Conservation (phyloP, 1,140 invertebrate genomes). For the Drosophila nigromelanica region DNA sequence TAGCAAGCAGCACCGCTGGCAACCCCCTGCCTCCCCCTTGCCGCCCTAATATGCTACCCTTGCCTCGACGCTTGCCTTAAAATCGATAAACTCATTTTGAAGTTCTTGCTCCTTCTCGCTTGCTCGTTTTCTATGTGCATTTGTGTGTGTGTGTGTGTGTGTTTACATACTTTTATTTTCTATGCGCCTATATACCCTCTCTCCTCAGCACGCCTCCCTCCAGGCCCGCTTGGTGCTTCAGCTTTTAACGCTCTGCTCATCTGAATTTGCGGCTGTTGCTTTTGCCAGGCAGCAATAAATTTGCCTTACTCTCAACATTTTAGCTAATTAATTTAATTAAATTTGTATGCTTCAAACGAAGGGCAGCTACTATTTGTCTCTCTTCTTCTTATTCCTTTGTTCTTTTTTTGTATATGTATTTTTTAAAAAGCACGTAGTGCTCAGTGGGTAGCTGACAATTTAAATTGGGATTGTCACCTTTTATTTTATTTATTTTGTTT, state of each 20-base stretch:
- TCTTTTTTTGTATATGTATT: neutral
- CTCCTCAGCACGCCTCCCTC: no score
- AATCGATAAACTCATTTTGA: slow-evolving; percentile 83
- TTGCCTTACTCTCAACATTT: slow-evolving; percentile 50
- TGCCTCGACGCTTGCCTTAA: slow-evolving; percentile 66
- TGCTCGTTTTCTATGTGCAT: neutral
- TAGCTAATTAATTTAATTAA: slow-evolving; percentile 71
- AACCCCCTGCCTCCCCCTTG: neutral
- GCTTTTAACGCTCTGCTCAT: slow-evolving; percentile 50
- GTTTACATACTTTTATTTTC: slow-evolving; percentile 75
- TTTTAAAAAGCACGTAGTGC: slow-evolving; percentile 6
- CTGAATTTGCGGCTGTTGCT: slow-evolving; percentile 49
- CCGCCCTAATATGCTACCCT: slow-evolving; percentile 37
- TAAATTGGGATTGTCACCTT: slow-evolving; percentile 46
- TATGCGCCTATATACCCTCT: slow-evolving; percentile 52
- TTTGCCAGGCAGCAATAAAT: slow-evolving; percentile 52
- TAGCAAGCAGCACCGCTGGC: neutral
- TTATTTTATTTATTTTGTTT: slow-evolving; percentile 1
- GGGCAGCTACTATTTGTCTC: slow-evolving; percentile 7
- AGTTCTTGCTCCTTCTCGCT: slow-evolving; percentile 47
- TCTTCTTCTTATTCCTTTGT: neutral
- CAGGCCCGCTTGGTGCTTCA: slow-evolving; percentile 7
- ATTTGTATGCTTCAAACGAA: slow-evolving; percentile 51
- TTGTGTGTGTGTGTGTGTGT: slow-evolving; percentile 17
- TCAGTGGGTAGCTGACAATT: slow-evolving; percentile 32